Evolutionary conservation across 2,888 invertebrate species (phyloP), one percentile per base, ranked within the genome.

Genomic region (Drosophila emarginata): DNA sequence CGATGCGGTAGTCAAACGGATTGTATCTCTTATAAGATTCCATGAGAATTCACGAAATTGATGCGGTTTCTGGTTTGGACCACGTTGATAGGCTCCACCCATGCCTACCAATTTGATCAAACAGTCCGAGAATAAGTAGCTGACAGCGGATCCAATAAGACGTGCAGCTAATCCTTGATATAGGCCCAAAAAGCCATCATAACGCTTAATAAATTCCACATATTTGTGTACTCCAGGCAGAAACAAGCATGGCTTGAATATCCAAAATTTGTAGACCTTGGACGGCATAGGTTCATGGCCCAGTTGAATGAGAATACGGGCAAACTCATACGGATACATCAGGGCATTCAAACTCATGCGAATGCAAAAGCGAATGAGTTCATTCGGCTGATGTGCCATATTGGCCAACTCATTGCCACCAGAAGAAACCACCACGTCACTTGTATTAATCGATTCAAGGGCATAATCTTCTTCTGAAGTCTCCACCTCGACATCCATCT

Each of bases 271-370:
- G 6, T 63, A 64, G 4, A 54, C 11, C 3, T 32, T 4, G 0
- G 74, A 57, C 4, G 66, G 61, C 40, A 86, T 4, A 1, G 81
- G 81, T 7, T 86, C 87, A 26, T 76, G 56, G 14, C 82, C 81
- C 66, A 84, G 21, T 28, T 87, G 87, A 59, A 84, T 87, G 2
- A 83, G 37, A 0, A 74, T 15, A 58, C 67, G 81, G 15, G 79
- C 77, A 4, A 77, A 66, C 4, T 78, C 77, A 37, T 70, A 74
- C 0, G 84, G 82, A 61, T 87, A 74, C 28, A 73, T 51, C 0
- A 81, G 18, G 0, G 69, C 53, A 0, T 61, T 68, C 1, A 67
- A 67, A 4, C 61, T 40, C 66, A 81, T 23, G 9, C 77, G 73
- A 12, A 77, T 11, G 2, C 40, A 9, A n/a, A 76, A 83, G 18